A percentile compares a stretch with the other conserved stretches of the same genome.
Evolutionary conservation across 2,113 vertebrate species (phyloP).

Genomic region (Rhea americana): DNA sequence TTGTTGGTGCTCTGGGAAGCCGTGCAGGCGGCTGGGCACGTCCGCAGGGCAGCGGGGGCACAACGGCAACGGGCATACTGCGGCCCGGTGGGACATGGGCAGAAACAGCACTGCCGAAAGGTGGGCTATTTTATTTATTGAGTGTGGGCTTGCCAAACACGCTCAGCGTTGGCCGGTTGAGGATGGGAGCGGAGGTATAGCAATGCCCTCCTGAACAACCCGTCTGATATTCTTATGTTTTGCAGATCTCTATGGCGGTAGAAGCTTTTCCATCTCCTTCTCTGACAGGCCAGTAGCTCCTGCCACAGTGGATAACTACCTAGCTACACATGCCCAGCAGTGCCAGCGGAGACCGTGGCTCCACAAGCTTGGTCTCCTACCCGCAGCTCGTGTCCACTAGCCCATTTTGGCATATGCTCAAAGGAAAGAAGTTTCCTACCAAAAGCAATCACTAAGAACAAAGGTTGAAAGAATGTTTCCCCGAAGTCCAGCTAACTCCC

Average conservation of each 20-base stretch:
- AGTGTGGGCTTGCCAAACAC: not conserved
- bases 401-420: not conserved
- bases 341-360: not conserved
- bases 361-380: not conserved
- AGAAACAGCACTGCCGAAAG: not conserved
- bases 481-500: not conserved
- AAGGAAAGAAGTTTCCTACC: not conserved
- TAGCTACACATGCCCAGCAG: not conserved
- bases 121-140: not conserved
- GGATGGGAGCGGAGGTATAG: not conserved
- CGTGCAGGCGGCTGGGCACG: not conserved
- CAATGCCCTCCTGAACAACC: not conserved
- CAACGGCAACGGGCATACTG: not conserved
- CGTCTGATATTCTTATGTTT: not conserved
- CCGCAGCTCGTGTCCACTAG: not conserved
- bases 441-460: not conserved
- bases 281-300: not conserved
- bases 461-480: not conserved
- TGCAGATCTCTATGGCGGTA: not conserved
- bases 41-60: accelerated
- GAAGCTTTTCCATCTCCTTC: not conserved
- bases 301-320: not conserved
- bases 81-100: not conserved
- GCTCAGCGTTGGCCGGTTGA: not conserved
- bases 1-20: not conserved